A percentile compares a stretch with the other conserved stretches of the same genome.
These are phyloP conservation scores for Taphrorychus bicolor DNA, from an alignment of 2,888 invertebrate species.

Conservation along the genomic window DNA sequence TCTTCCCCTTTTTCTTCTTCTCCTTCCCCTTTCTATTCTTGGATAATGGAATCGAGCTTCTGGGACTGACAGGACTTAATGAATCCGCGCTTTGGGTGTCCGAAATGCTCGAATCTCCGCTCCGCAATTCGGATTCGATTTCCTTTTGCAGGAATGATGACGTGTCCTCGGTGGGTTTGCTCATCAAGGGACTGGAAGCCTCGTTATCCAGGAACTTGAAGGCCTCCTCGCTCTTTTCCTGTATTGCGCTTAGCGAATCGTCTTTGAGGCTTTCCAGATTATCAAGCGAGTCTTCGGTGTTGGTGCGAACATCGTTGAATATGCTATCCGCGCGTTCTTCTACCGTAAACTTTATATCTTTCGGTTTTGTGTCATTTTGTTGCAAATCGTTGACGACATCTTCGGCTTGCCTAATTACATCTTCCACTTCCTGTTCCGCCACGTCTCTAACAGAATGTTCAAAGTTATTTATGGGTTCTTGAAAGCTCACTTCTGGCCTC, in stretches of 20 bases:
- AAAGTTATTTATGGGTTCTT: slow-evolving; percentile 9
- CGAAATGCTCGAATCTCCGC: slow-evolving; percentile 39
- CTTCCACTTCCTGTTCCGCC: slow-evolving; percentile 51
- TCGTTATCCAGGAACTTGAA: slow-evolving; percentile 59
- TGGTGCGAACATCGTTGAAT: slow-evolving; percentile 55
- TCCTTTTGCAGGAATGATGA: slow-evolving; percentile 45
- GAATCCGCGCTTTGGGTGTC: slow-evolving; percentile 40
- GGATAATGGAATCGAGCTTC: slow-evolving; percentile 54
- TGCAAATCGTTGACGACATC: slow-evolving; percentile 56
- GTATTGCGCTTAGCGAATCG: slow-evolving; percentile 53
- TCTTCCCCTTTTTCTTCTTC: slow-evolving; percentile 37
- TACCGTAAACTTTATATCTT: slow-evolving; percentile 50
- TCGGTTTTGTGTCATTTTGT: slow-evolving; percentile 52
- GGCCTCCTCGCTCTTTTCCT: slow-evolving; percentile 57
- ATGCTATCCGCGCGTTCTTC: slow-evolving; percentile 53
- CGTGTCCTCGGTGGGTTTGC: slow-evolving; percentile 34
- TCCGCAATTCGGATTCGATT: slow-evolving; percentile 38
- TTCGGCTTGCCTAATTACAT: slow-evolving; percentile 55
- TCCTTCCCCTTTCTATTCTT: slow-evolving; percentile 51
- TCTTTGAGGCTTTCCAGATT: slow-evolving; percentile 55
- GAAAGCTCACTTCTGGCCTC: slow-evolving; percentile 8
- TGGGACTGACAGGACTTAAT: slow-evolving; percentile 41
- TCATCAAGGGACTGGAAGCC: slow-evolving; percentile 45
- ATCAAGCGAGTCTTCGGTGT: slow-evolving; percentile 57
- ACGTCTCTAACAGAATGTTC: slow-evolving; percentile 40